These are phyloP conservation scores for Brachycybe producta DNA, from an alignment of 2,888 invertebrate species.

Conservation along the genomic window DNA sequence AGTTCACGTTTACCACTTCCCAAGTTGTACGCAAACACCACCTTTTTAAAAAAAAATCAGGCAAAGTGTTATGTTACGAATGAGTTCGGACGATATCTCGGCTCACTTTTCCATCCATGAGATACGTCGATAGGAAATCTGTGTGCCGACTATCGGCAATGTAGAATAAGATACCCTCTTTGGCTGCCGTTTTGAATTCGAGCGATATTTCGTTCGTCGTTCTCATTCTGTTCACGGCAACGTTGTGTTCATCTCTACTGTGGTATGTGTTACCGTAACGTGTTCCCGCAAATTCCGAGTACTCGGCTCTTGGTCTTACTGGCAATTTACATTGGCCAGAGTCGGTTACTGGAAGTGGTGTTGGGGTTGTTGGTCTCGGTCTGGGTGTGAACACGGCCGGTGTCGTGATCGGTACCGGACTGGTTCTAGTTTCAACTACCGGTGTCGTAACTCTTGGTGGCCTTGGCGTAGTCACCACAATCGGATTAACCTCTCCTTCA, in stretches of 20 bases:
- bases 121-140: constrained; percentile 60
- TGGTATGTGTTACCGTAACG: constrained; percentile 42
- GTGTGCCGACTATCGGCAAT: constrained; percentile 45
- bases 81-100: too few species aligned
- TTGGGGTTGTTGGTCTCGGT: constrained; percentile 26
- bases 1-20: constrained; percentile 50
- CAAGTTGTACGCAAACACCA: constrained; percentile 57
- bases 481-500: constrained; percentile 21
- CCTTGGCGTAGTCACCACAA: constrained; percentile 21
- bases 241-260: constrained; percentile 56
- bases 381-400: constrained; percentile 1
- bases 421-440: constrained; percentile 23
- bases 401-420: constrained; percentile 26
- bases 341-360: constrained; percentile 24
- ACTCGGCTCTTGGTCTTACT: constrained; percentile 40
- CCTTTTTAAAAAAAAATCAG: constrained; percentile 32
- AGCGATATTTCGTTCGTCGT: constrained; percentile 49
- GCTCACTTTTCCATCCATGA: constrained; percentile 56
- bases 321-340: constrained; percentile 41
- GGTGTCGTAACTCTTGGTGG: constrained; percentile 13
- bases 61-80: neutral
- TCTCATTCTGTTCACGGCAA: neutral
- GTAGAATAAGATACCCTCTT: constrained; percentile 74
- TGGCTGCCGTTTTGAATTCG: constrained; percentile 59
- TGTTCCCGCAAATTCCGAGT: constrained; percentile 35